A percentile compares a stretch with the other conserved stretches of the same genome.
Evolutionary conservation across 2,797 vertebrate species (phyloP).

Genomic region (Coendou prehensilis): DNA sequence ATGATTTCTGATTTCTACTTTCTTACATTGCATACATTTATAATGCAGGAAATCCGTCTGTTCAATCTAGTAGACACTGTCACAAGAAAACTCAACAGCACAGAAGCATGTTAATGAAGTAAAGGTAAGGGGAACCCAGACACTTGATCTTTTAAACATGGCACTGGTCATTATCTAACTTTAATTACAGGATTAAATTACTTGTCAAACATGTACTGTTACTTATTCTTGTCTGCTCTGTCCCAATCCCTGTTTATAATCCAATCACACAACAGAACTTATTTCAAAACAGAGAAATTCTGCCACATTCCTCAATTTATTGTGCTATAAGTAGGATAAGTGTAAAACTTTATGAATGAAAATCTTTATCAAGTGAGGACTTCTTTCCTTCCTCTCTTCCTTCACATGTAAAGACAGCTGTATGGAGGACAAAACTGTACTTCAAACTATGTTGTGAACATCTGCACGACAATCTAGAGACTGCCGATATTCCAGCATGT

Average conservation of each 20-base stretch:
- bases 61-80: slow-evolving; percentile 58
- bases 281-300: slow-evolving; percentile 62
- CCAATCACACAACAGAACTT: slow-evolving; percentile 69
- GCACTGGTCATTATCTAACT: slow-evolving; percentile 81
- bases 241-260: slow-evolving; percentile 72
- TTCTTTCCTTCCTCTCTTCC: slow-evolving; percentile 16
- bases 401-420: slow-evolving; percentile 63
- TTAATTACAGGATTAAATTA: slow-evolving; percentile 88
- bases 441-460: slow-evolving; percentile 64
- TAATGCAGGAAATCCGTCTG: slow-evolving; percentile 25
- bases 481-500: slow-evolving; percentile 28
- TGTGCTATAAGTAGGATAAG: background rate
- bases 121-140: slow-evolving; percentile 76
- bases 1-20: slow-evolving; percentile 59
- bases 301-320: slow-evolving; percentile 53
- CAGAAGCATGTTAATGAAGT: slow-evolving; percentile 73
- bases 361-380: background rate
- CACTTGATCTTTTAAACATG: slow-evolving; percentile 83
- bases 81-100: slow-evolving; percentile 66
- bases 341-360: slow-evolving; percentile 54
- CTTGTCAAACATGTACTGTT: slow-evolving; percentile 87
- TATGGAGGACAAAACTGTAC: slow-evolving; percentile 59
- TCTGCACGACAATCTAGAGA: slow-evolving; percentile 53
- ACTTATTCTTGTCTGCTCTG: slow-evolving; percentile 83
- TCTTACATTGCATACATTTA: slow-evolving; percentile 32